Evolutionary conservation across 2,113 vertebrate species (phyloP).

Genomic region (Nothocercus nigrocapillus): DNA sequence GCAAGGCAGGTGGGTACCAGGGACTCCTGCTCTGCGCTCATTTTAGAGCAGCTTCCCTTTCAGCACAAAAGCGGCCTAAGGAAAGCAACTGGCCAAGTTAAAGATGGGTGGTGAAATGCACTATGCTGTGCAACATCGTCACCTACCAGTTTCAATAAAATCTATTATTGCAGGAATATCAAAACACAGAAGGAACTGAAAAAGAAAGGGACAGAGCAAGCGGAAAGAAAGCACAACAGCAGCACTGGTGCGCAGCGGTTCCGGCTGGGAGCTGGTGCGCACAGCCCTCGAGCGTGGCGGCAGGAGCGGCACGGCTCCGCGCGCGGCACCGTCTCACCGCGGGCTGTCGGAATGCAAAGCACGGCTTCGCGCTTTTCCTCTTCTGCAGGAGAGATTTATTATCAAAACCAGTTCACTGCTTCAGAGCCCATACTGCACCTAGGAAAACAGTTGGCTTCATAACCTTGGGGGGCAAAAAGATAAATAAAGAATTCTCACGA

Average conservation of each 20-base stretch:
- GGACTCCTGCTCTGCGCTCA: neutral
- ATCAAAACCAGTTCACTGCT: conserved; percentile 34
- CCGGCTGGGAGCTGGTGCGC: neutral
- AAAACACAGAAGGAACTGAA: neutral
- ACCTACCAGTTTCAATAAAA: neutral
- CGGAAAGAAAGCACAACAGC: neutral
- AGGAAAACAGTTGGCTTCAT: conserved; percentile 63
- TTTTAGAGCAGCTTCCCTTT: neutral
- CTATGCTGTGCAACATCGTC: neutral
- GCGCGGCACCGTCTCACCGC: neutral
- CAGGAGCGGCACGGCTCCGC: neutral
- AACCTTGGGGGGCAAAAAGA: conserved; percentile 50
- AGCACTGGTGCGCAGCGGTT: neutral
- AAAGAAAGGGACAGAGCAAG: neutral
- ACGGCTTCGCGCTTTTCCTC: neutral
- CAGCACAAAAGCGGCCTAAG: neutral
- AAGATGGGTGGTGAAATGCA: neutral
- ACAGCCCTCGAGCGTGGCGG: neutral
- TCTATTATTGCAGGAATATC: neutral
- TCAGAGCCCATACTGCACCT: neutral
- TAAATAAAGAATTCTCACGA: conserved; percentile 64
- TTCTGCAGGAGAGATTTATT: neutral
- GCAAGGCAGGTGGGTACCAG: neutral
- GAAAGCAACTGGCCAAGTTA: too few relatives aligned
- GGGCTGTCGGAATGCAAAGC: neutral